These are phyloP conservation scores for Pseudorhombus dupliciocellatus DNA, from an alignment of 2,113 vertebrate species.

Conservation along the genomic window DNA sequence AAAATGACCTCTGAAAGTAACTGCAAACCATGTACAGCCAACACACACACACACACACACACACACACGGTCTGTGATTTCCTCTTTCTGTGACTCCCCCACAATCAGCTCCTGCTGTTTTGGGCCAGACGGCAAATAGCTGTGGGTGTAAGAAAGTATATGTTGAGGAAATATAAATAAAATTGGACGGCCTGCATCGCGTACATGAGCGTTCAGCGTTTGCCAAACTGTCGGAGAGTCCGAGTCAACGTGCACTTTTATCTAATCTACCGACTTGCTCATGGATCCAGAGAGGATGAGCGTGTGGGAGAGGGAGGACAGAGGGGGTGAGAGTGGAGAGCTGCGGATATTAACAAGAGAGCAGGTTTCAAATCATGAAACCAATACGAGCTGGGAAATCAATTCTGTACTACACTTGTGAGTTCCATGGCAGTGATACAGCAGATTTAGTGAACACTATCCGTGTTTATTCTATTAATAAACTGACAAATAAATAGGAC, in stretches of 20 bases:
- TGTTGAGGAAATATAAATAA: conserved; percentile 19
- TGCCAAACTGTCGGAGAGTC: conserved; percentile 25
- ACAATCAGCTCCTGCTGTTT: conserved; percentile 63
- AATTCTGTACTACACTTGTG: background rate
- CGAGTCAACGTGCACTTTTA: conserved; percentile 31
- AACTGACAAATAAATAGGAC: background rate
- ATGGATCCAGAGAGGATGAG: conserved; percentile 53
- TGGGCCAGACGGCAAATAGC: conserved; percentile 51
- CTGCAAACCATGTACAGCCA: conserved; percentile 34
- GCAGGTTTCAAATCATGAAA: conserved; percentile 40
- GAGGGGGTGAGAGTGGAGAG: conserved; percentile 60
- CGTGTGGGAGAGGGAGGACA: conserved; percentile 44
- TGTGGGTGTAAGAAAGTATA: conserved; percentile 15
- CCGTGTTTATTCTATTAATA: background rate
- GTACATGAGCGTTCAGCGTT: conserved; percentile 7
- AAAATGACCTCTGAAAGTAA: conserved; percentile 35
- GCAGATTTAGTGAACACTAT: background rate
- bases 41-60: conserved; percentile 5
- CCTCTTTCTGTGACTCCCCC: conserved; percentile 47
- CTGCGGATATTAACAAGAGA: conserved; percentile 36
- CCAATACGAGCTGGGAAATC: conserved; percentile 14
- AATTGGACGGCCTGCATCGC: background rate
- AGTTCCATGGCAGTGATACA: background rate
- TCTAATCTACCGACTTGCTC: conserved; percentile 53
- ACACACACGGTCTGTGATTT: conserved; percentile 34